Evolutionary conservation across 2,888 invertebrate genomes (phyloP), one percentile per base, ranked within the genome.

Genomic region (Dendrolimus pini): DNA sequence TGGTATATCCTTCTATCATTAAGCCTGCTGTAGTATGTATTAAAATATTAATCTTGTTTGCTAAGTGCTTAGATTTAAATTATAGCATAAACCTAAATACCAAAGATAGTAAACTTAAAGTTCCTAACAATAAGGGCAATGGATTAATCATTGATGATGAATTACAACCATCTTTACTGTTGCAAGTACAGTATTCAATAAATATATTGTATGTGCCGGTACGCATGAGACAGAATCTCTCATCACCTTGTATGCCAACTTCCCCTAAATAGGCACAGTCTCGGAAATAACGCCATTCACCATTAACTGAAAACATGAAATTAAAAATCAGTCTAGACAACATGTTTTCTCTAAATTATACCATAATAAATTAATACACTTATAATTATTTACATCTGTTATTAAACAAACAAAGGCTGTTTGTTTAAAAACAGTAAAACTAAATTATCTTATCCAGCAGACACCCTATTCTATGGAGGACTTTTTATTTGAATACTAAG

Each of bases 171-270:
- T 98, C 97, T 83, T 97, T 97, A 72, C 96, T 96, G 71, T 96
- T 96, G 71, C 98, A 98, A 0, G 97, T 97, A 78, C 98, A 98
- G 72, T 96, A 97, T 82, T 98, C 98, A 90, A 97, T 95, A 78
- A 97, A 98, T 66, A 98, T 97, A 78, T 98, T 97, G 83, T 96
- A 97, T 1, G 96, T 96, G 18, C 97, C 97, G 0, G 96, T 96
- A 71, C 97, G 92, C 95, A 97, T 96, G 10, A 97, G 87, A 69
- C 98, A 98, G 83, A 96, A 97, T 58, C 98, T 92, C 81, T 98
- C 97, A 70, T 98, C 97, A 0, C 97, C 96, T 71, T 93, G 94
- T 56, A 98, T 96, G 0, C 98, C 98, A 0, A 97, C 96, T 67
- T 97, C 97, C 0, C 98, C 98, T 73, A 98, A 92, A 74, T 95